Evolutionary conservation across 2,113 vertebrate species (phyloP), one percentile per base, ranked within the genome.

Genomic region (Scomber japonicus): DNA sequence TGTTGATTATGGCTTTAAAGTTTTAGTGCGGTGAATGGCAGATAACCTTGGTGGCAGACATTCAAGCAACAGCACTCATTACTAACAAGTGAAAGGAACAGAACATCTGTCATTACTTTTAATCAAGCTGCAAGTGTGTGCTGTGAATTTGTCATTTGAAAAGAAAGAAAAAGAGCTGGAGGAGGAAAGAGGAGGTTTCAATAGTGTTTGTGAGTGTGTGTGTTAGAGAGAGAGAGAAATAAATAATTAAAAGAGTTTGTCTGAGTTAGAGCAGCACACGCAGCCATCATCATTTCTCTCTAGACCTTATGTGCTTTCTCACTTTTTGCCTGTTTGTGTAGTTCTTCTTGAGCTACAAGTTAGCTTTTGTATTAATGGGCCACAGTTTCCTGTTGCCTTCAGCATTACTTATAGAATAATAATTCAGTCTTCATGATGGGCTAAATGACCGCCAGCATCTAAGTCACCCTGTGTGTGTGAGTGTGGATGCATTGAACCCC

Each of bases 41-140:
- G 50, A 81, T 70, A 84, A 88, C 82, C 83, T 87, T 83, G 81
- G 78, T 54, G 53, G 78, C 59, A 76, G 63, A 75, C 50, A 78
- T 77, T 88, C 49, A 64, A 15, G 76, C 57, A 64, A 19, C 66
- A 84, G 70, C 81, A 65, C 71, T 78, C 50, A 63, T 77, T 68
- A 71, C 31, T 49, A 61, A 68, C 53, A 46, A 83, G 76, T 74
- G 65, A 77, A 86, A 70, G 82, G 5, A 72, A 66, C 7, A 30
- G 45, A 77, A 72, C 40, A 66, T 83, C 54, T 57, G 64, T 74
- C 68, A 71, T 81, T 85, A 64, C 66, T 74, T 90, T 86, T 74
- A 80, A 85, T 88, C 79, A 75, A 72, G 54, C 68, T 62, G 63
- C 40, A 61, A 55, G 46, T 5, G 16, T 65, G 64, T 35, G 17